These are phyloP conservation scores for Palythoa caribaeorum DNA, from an alignment of 92 coral and sea anemone genomes.

Conservation along the genomic window DNA sequence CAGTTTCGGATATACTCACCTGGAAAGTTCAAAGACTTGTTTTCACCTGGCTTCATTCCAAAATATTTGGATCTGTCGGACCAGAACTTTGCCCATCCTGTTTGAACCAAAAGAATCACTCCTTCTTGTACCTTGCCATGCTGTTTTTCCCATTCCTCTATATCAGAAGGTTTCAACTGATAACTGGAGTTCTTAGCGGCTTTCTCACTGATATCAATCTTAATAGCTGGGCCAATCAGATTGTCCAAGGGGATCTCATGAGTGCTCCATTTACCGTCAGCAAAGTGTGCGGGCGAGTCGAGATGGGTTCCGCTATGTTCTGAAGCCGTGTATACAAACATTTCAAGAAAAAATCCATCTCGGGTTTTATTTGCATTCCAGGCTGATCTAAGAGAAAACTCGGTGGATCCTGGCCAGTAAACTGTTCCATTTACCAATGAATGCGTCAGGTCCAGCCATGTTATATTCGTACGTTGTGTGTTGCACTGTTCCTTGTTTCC, in stretches of 20 bases:
- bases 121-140: constrained; percentile 27
- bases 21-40: background rate
- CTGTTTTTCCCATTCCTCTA: no score
- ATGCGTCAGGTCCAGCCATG: background rate
- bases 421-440: constrained; percentile 69
- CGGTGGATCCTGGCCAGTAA: constrained; percentile 66
- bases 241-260: no score
- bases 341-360: constrained; percentile 52
- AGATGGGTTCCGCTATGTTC: constrained; percentile 52
- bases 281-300: no score
- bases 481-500: background rate
- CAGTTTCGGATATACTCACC: no score
- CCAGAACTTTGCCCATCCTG: constrained; percentile 30
- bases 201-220: no score
- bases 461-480: background rate
- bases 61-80: background rate
- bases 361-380: constrained; percentile 32
- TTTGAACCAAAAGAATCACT: constrained; percentile 18
- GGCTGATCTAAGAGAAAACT: constrained; percentile 48
- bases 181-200: no score
- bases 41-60: constrained; percentile 5
- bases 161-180: no score
- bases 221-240: no score
- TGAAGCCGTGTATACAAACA: constrained; percentile 49
- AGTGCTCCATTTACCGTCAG: no score